These are phyloP conservation scores for Andrena cerasifolii DNA, from an alignment of 1,140 invertebrate genomes.

Conservation along the genomic window DNA sequence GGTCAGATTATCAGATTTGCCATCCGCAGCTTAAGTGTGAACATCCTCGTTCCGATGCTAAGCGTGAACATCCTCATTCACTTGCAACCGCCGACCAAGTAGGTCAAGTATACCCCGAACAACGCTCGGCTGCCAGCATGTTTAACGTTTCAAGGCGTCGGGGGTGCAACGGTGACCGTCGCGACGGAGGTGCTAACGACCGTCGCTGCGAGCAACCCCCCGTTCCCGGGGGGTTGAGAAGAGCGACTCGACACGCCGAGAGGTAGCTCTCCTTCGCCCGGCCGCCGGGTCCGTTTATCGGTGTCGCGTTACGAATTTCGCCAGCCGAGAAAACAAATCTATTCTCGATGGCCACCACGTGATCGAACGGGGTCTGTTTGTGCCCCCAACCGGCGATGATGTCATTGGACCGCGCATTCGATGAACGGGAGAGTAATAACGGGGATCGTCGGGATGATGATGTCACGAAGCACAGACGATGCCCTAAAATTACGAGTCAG, in stretches of 20 bases:
- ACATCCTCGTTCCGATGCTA: conserved; percentile 27
- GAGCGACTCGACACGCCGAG: too few relatives aligned
- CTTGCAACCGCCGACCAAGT: conserved; percentile 27
- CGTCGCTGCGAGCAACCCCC: too few relatives aligned
- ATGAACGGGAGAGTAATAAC: conserved; percentile 32
- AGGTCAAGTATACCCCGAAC: conserved; percentile 46
- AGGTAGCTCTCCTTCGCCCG: too few relatives aligned
- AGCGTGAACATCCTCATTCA: conserved; percentile 49
- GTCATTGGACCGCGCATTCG: too few relatives aligned
- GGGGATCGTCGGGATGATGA: conserved; percentile 58
- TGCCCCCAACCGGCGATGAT: conserved; percentile 52
- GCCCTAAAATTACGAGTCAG: conserved; percentile 55
- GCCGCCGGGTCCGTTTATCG: not conserved
- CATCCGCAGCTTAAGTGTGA: conserved; percentile 8
- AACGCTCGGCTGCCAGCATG: not conserved
- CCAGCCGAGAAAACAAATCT: conserved; percentile 50
- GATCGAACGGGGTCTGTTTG: conserved; percentile 36
- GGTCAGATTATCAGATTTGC: conserved; percentile 46
- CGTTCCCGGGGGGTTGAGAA: too few relatives aligned
- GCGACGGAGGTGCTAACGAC: too few relatives aligned
- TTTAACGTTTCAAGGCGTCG: conserved; percentile 1
- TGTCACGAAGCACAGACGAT: conserved; percentile 52
- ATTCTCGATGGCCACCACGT: conserved; percentile 59
- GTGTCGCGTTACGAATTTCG: conserved; percentile 35
- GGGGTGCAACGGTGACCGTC: too few relatives aligned